Conservation (phyloP, 2,888 invertebrate species). For the Coelinius sp. region DNA sequence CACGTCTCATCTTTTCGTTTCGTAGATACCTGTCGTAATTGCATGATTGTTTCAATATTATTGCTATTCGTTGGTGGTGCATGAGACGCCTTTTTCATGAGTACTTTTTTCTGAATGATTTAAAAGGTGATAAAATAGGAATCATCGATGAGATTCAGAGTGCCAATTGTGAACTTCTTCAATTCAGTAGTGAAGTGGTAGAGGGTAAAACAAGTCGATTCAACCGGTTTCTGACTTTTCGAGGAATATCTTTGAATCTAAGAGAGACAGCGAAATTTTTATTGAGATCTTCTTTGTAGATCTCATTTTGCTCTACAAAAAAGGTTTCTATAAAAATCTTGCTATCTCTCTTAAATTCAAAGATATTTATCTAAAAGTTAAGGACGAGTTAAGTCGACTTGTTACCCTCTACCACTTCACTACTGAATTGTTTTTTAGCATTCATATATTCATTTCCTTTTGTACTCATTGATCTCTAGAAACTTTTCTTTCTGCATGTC, state of each 20-base stretch:
- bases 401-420: too few species aligned
- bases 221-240: too few species aligned
- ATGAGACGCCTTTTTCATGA: slow-evolving; percentile 35
- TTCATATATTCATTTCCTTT: slow-evolving; percentile 15
- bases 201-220: too few species aligned
- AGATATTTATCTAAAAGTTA: too few species aligned
- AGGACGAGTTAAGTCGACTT: too few species aligned
- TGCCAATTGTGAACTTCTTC: not conserved
- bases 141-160: not conserved
- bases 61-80: not conserved
- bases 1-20: slow-evolving; percentile 61
- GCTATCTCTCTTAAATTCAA: too few species aligned
- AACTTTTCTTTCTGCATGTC: slow-evolving; percentile 28
- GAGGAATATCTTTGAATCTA: too few species aligned
- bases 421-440: not conserved
- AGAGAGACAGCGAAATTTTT: too few species aligned
- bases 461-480: slow-evolving; percentile 41
- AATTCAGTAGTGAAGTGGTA: not conserved
- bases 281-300: too few species aligned
- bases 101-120: not conserved
- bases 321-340: too few species aligned
- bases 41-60: slow-evolving; percentile 48
- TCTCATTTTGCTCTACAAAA: too few species aligned
- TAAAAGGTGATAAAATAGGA: not conserved
- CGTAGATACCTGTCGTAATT: slow-evolving; percentile 54